phyloP scores from a whole-genome alignment of 2,888 invertebrate genomes.

The Melolontha melolontha region DNA sequence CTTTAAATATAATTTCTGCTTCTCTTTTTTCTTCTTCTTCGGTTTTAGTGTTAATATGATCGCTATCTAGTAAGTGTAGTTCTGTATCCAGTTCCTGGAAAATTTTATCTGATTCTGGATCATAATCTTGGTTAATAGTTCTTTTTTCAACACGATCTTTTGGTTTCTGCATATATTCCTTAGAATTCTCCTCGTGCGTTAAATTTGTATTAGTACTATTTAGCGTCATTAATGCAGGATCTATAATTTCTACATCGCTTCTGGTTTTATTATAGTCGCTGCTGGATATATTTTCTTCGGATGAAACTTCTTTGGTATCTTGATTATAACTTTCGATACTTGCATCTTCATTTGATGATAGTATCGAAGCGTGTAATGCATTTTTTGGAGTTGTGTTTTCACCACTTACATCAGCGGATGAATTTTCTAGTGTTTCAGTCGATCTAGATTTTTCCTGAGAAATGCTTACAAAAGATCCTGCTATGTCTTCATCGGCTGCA shows the following conservation, averaged over 20 bases:
- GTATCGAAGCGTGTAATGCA: conserved; percentile 50
- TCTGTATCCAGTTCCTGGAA: conserved; percentile 58
- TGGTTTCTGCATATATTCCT: conserved; percentile 8
- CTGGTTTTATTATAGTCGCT: conserved; percentile 50
- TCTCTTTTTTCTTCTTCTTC: conserved; percentile 56
- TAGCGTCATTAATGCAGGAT: conserved; percentile 45
- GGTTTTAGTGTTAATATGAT: conserved; percentile 47
- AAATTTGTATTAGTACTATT: conserved; percentile 42
- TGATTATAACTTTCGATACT: conserved; percentile 55
- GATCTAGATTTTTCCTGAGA: conserved; percentile 37
- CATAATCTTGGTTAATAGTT: conserved; percentile 13
- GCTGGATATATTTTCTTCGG: conserved; percentile 60
- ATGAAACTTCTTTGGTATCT: conserved; percentile 55
- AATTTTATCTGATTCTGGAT: conserved; percentile 46
- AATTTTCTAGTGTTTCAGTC: conserved; percentile 55
- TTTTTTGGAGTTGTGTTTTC: conserved; percentile 56
- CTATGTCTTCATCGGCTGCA: conserved; percentile 40
- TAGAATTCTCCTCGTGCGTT: conserved; percentile 46
- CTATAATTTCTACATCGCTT: conserved; percentile 58
- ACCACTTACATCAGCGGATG: conserved; percentile 54
- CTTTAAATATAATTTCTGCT: conserved; percentile 59
- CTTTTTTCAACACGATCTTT: conserved; percentile 27
- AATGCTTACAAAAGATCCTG: conserved; percentile 3
- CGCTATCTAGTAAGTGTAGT: conserved; percentile 47
- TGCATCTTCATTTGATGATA: conserved; percentile 58